A percentile compares a stretch with the other conserved stretches of the same genome.
phyloP scores from a whole-genome alignment of 2,888 invertebrate genomes.

The Prosopocoilus inquinatus region DNA sequence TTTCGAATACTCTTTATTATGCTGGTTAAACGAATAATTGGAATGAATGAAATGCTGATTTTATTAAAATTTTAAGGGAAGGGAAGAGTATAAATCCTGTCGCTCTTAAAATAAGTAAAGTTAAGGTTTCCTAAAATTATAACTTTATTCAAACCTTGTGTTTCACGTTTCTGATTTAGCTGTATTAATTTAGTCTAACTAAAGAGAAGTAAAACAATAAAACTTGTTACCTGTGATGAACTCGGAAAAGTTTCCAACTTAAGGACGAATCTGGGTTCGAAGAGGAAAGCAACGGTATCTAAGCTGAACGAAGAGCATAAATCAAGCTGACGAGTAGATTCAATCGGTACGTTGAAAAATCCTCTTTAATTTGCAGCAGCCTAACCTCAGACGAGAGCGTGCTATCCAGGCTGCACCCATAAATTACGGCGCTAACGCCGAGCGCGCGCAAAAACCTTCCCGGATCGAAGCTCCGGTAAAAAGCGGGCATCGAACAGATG shows the following conservation, averaged over 20 bases:
- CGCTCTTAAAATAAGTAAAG: too few species aligned
- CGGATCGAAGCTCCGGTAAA: slow-evolving; percentile 14
- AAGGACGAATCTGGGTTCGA: slow-evolving; percentile 3
- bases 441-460: slow-evolving; percentile 11
- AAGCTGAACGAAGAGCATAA: slow-evolving; percentile 32
- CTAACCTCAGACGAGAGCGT: slow-evolving; percentile 44
- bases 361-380: slow-evolving; percentile 48
- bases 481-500: slow-evolving; percentile 13
- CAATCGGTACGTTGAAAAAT: slow-evolving; percentile 49
- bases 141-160: too few species aligned
- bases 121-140: too few species aligned
- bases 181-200: too few species aligned
- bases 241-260: not conserved
- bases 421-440: slow-evolving; percentile 36
- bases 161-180: too few species aligned
- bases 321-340: slow-evolving; percentile 47
- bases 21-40: too few species aligned
- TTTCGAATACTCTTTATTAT: too few species aligned
- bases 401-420: slow-evolving; percentile 41
- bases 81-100: too few species aligned
- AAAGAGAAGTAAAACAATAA: too few species aligned
- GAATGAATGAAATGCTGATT: too few species aligned
- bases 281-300: slow-evolving; percentile 5
- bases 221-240: not conserved
- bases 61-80: too few species aligned